Conservation (phyloP, 2,888 invertebrate species). For the Aspidapion aeneum region DNA sequence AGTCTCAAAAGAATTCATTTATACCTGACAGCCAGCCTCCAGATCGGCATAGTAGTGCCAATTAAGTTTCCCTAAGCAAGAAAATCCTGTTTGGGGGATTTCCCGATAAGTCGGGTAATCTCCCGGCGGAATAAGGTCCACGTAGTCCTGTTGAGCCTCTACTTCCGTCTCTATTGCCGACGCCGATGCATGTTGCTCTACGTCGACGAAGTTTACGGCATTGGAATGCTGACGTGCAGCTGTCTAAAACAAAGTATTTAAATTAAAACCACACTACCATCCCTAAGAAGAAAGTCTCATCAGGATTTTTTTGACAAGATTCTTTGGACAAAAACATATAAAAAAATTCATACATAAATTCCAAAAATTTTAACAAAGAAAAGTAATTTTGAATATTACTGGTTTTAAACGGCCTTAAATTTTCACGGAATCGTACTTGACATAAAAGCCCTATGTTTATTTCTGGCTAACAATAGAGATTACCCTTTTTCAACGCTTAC, state of each 20-base stretch:
- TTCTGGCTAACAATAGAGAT: too few relatives aligned
- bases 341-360: too few relatives aligned
- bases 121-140: constrained; percentile 10
- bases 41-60: constrained; percentile 32
- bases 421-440: too few relatives aligned
- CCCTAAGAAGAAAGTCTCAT: too few relatives aligned
- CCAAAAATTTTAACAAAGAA: too few relatives aligned
- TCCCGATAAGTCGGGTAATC: constrained; percentile 50
- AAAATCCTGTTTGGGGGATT: constrained; percentile 50
- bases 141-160: not conserved
- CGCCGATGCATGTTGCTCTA: not conserved
- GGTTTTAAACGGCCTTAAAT: too few relatives aligned
- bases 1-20: not conserved
- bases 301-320: too few relatives aligned
- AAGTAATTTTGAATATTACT: too few relatives aligned
- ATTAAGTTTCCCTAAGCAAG: constrained; percentile 44
- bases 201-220: not conserved
- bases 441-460: too few relatives aligned
- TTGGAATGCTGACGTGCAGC: not conserved
- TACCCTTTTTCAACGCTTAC: too few relatives aligned
- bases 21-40: constrained; percentile 26
- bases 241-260: not conserved
- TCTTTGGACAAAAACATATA: too few relatives aligned
- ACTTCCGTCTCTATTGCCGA: not conserved
- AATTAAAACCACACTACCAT: too few relatives aligned